phyloP scores from a whole-genome alignment of 2,888 invertebrate genomes.

The Dichetophora obliterata region DNA sequence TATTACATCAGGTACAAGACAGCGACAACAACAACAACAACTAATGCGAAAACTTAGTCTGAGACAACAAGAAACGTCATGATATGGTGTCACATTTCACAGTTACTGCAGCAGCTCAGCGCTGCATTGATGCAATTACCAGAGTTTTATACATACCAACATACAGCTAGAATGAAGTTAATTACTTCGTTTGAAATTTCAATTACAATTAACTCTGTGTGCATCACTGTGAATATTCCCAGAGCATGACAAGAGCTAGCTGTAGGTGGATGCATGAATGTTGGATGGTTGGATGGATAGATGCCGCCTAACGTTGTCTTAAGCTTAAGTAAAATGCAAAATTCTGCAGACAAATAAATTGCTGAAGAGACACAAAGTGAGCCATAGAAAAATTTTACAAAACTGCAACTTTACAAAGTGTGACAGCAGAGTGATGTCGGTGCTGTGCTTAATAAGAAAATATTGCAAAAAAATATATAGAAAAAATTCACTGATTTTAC shows the following conservation, averaged over 20 bases:
- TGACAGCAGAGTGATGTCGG: conserved; percentile 11
- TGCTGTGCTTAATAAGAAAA: not conserved
- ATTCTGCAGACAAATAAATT: not conserved
- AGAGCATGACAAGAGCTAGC: not conserved
- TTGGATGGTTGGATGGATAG: not conserved
- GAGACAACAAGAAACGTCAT: not conserved
- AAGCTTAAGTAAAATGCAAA: not conserved
- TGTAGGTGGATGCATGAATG: not conserved
- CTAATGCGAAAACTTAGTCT: not conserved
- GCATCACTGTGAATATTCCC: not conserved
- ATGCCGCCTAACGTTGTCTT: not conserved
- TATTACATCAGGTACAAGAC: not conserved
- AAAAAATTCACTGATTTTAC: not conserved
- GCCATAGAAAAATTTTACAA: not conserved
- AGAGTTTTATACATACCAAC: no score
- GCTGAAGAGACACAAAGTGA: not conserved
- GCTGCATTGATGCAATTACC: not conserved
- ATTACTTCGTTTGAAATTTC: conserved; percentile 13
- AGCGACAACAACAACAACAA: not conserved
- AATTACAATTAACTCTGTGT: conserved; percentile 10
- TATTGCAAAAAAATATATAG: not conserved
- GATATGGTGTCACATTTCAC: conserved; percentile 9
- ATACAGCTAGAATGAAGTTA: conserved; percentile 16
- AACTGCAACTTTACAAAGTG: not conserved
- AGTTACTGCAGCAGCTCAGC: not conserved